Conservation (phyloP, 1,140 invertebrate species). For the Pseudoatta argentina region DNA sequence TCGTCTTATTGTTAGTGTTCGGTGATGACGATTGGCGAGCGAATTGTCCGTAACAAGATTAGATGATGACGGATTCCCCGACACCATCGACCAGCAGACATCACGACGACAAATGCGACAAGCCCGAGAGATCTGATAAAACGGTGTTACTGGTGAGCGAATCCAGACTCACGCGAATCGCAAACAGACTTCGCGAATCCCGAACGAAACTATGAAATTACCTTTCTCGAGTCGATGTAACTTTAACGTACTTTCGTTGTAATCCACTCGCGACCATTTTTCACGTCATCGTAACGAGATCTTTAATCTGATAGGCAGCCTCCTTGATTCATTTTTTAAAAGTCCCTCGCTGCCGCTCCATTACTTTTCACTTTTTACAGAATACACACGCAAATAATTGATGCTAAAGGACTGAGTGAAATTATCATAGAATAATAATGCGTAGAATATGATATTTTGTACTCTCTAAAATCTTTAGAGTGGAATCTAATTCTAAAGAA, state of each 20-base stretch:
- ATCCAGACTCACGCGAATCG: not conserved
- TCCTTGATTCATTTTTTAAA: slow-evolving; percentile 4
- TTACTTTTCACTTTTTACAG: not conserved
- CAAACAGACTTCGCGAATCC: not conserved
- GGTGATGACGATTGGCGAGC: slow-evolving; percentile 70
- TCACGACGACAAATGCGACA: slow-evolving; percentile 79
- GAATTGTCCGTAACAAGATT: slow-evolving; percentile 58
- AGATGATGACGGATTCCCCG: slow-evolving; percentile 84
- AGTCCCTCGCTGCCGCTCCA: not conserved
- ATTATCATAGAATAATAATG: not conserved
- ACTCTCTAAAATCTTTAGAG: too few species aligned
- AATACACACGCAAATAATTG: not conserved
- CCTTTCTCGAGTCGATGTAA: not conserved
- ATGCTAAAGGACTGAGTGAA: not conserved
- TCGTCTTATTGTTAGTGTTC: slow-evolving; percentile 49
- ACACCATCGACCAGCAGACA: slow-evolving; percentile 79
- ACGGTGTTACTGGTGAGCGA: slow-evolving; percentile 79
- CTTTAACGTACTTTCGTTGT: slow-evolving; percentile 24
- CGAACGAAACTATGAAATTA: not conserved
- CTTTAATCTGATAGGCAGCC: not conserved
- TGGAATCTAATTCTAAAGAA: too few species aligned
- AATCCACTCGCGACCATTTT: slow-evolving; percentile 8
- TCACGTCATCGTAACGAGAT: slow-evolving; percentile 33
- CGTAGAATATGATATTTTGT: not conserved
- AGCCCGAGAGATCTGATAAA: slow-evolving; percentile 72